Evolutionary conservation across 2,113 vertebrate genomes (phyloP).

Genomic region (Thamnaconus septentrionalis): DNA sequence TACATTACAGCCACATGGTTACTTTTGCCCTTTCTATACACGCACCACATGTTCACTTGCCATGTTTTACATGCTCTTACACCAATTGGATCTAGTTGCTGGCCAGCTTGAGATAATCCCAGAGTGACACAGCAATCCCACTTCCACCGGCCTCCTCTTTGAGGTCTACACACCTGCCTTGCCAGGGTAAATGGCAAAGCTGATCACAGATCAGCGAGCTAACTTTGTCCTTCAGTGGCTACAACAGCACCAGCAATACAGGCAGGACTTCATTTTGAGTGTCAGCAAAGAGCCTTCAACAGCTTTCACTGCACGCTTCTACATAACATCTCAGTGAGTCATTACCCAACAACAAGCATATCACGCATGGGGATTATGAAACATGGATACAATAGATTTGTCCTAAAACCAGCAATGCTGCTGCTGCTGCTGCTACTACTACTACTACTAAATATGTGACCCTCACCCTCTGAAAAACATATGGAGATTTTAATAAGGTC

Average conservation of each 20-base stretch:
- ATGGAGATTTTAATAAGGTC: too few species aligned
- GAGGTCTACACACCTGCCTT: slow-evolving; percentile 19
- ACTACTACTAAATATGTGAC: too few species aligned
- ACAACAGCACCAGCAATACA: slow-evolving; percentile 17
- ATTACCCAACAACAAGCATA: neutral
- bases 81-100: slow-evolving; percentile 36
- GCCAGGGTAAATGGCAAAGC: neutral
- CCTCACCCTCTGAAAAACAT: too few species aligned
- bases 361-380: neutral
- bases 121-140: slow-evolving; percentile 26
- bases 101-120: slow-evolving; percentile 40
- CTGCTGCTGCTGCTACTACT: too few species aligned
- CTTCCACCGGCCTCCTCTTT: slow-evolving; percentile 3
- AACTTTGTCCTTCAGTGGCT: slow-evolving; percentile 14
- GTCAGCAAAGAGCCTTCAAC: slow-evolving; percentile 13
- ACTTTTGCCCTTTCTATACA: slow-evolving; percentile 7
- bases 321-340: slow-evolving; percentile 6
- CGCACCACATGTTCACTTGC: slow-evolving; percentile 17
- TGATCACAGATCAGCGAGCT: slow-evolving; percentile 25
- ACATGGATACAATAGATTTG: too few species aligned
- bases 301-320: slow-evolving; percentile 7
- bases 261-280: slow-evolving; percentile 12
- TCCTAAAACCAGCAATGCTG: too few species aligned
- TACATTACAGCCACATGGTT: neutral
- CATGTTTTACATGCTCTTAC: slow-evolving; percentile 34